Evolutionary conservation across 2,797 vertebrate species (phyloP).

Genomic region (Urophycis tenuis): DNA sequence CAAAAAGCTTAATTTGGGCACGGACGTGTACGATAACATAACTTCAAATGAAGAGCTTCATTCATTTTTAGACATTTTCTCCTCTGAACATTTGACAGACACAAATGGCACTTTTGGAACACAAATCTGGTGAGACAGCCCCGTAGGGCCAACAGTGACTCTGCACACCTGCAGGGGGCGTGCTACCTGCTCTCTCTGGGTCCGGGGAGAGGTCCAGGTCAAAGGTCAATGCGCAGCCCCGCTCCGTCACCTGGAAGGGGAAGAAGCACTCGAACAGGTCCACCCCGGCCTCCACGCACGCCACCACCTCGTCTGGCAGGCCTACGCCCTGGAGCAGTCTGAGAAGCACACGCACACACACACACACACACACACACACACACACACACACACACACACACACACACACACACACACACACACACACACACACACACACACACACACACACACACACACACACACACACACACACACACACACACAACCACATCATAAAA

Average conservation of each 20-base stretch:
- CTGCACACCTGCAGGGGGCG: slow-evolving; percentile 20
- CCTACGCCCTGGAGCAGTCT: slow-evolving; percentile 88
- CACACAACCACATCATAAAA: not conserved
- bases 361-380: slow-evolving; percentile 18
- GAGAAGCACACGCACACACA: slow-evolving; percentile 15
- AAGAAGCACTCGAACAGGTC: slow-evolving; percentile 95
- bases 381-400: not conserved
- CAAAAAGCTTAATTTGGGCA: not conserved
- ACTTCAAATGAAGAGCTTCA: too few relatives aligned
- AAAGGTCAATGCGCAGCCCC: slow-evolving; percentile 87
- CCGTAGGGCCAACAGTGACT: not conserved
- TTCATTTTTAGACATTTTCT: too few relatives aligned
- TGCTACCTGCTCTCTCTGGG: slow-evolving; percentile 78
- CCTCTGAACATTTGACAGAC: too few relatives aligned
- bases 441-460: too few relatives aligned
- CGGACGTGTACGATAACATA: too few relatives aligned
- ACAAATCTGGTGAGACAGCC: not conserved
- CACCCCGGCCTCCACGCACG: slow-evolving; percentile 84
- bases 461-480: not conserved
- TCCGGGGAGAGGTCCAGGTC: slow-evolving; percentile 67
- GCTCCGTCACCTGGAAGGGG: slow-evolving; percentile 88
- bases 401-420: not conserved
- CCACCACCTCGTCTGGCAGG: slow-evolving; percentile 85
- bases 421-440: too few relatives aligned
- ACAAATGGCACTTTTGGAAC: too few relatives aligned